Percentiles rank a stretch among this genome's conserved stretches.
phyloP scores from a whole-genome alignment of 2,888 invertebrate genomes.

The Stomorhina lunata region DNA sequence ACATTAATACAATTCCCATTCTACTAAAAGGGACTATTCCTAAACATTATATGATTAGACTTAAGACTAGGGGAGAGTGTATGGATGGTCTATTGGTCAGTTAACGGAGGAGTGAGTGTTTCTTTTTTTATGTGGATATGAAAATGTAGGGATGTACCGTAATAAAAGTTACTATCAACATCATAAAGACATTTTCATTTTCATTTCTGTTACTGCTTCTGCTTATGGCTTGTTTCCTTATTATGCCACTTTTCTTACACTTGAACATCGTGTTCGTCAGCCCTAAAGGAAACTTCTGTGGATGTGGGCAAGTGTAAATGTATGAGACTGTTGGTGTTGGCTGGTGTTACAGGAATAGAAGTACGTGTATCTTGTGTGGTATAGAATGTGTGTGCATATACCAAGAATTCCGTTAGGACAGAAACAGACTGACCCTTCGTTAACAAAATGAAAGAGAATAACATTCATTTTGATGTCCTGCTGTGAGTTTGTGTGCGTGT shows the following conservation, averaged over 20 bases:
- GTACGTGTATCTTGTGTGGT: slow-evolving; percentile 4
- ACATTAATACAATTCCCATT: neutral
- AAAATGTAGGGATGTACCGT: slow-evolving; percentile 26
- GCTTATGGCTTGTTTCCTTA: slow-evolving; percentile 40
- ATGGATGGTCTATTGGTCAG: neutral
- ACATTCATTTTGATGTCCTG: slow-evolving; percentile 1
- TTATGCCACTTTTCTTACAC: slow-evolving; percentile 4
- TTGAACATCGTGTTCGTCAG: neutral
- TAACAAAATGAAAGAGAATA: neutral
- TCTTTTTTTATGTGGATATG: neutral
- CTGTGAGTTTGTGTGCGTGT: neutral
- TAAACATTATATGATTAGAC: neutral
- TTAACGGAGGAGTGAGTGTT: neutral
- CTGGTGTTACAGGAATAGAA: slow-evolving; percentile 4
- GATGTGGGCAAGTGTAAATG: neutral
- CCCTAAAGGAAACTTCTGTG: too few relatives aligned
- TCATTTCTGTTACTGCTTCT: neutral
- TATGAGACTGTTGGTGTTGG: neutral
- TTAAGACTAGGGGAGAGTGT: neutral
- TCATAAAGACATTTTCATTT: slow-evolving; percentile 52
- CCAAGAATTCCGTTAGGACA: slow-evolving; percentile 1
- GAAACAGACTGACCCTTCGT: slow-evolving; percentile 9
- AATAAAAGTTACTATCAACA: slow-evolving; percentile 59
- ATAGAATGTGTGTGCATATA: neutral
- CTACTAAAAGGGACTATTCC: neutral